A percentile compares a stretch with the other conserved stretches of the same genome.
phyloP scores from a whole-genome alignment of 1,140 invertebrate genomes.

The Pseudomyrmex concolor region DNA sequence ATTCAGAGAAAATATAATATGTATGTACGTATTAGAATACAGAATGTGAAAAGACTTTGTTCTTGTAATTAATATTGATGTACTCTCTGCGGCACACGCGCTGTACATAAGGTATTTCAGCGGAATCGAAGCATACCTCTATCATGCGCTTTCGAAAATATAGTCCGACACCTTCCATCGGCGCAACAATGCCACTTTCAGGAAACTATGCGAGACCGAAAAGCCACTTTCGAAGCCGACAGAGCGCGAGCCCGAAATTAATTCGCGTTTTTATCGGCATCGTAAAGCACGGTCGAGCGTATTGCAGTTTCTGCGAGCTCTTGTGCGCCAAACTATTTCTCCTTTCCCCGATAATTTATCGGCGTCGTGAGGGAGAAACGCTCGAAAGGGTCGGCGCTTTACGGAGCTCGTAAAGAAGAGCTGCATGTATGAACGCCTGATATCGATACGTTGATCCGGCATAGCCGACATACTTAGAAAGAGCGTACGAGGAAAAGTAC shows the following conservation, averaged over 20 bases:
- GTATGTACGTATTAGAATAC: not conserved
- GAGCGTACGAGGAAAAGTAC: conserved; percentile 41
- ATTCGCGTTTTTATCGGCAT: conserved; percentile 47
- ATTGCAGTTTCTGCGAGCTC: conserved; percentile 10
- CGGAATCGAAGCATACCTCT: not conserved
- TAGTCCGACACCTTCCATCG: conserved; percentile 1
- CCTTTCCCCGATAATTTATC: conserved; percentile 43
- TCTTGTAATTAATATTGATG: not conserved
- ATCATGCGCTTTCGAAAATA: not conserved
- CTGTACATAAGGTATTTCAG: not conserved
- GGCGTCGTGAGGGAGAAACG: conserved; percentile 6
- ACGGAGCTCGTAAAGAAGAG: not conserved
- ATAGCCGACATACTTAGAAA: not conserved
- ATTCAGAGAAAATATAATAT: not conserved
- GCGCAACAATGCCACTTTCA: conserved; percentile 24
- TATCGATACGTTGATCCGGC: conserved; percentile 24
- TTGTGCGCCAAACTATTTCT: conserved; percentile 25
- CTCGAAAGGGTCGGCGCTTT: not conserved
- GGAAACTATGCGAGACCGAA: conserved; percentile 32
- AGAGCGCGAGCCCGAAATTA: conserved; percentile 38
- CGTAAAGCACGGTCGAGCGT: conserved; percentile 23
- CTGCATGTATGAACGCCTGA: not conserved
- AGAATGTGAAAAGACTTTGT: not conserved
- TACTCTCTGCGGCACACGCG: not conserved
- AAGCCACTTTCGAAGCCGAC: conserved; percentile 26